Evolutionary conservation across 1,140 invertebrate genomes (phyloP), one percentile per base, ranked within the genome.

Genomic region (Glomeris maerens): DNA sequence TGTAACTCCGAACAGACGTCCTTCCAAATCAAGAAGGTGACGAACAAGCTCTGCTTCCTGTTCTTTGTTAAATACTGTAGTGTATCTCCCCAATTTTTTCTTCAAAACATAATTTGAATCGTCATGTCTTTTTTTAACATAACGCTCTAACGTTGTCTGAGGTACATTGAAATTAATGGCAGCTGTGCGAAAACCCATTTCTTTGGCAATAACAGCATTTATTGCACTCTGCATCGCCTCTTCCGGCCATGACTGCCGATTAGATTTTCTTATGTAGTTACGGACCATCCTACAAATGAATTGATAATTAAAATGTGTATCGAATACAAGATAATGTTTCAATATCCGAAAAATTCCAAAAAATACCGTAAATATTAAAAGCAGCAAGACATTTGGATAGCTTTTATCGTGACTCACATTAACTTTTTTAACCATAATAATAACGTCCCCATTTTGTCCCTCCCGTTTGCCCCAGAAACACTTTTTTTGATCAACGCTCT

Each of bases 131-230:
- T 46, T 4, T 23, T 42, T 25, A 46, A 23, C 22, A 23, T 46
- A 14, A 17, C 20, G n/a, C 20, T 46, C 45, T 27, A 46, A 27
- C n/a, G 45, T 46, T 14, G 25, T 46, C 22, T 46, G 7, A 25
- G 45, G 45, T 25, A 46, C 45, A 46, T 46, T 46, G 25, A 46
- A 46, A 27, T 23, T 14, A 25, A 14, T 21, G 3, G 20, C 13
- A 14, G 45, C 45, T 46, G 26, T 46, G 10, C n/a, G 10, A 46
- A 14, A 46, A 14, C 45, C 45, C 45, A 46, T 46, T 46, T 21
- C 22, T 10, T 21, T 4, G 22, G n/a, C 29, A 10, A 25, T 14
- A n/a, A 46, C 25, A 27, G 10, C 45, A 27, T 25, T n/a, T 14
- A 46, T 46, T 17, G 23, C 45, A 27, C 20, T 21, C 10, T n/a